Percentiles rank a stretch among this genome's conserved stretches.
Evolutionary conservation across 1,140 invertebrate species (phyloP).

Genomic region (Polypedilum vanderplanki): DNA sequence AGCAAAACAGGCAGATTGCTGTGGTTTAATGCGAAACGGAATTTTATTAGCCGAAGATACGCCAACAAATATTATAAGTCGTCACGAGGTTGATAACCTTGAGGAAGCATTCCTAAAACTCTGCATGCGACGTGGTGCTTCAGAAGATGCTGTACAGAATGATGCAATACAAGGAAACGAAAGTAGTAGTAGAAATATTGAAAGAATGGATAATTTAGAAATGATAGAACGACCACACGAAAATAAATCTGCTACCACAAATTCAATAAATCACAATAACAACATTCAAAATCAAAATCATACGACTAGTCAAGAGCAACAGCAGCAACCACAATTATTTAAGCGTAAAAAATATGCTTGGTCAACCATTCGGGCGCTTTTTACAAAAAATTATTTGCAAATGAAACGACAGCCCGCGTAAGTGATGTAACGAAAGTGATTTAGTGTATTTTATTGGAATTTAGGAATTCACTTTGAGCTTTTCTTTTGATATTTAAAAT

Average conservation of each 20-base stretch:
- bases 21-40: conserved; percentile 75
- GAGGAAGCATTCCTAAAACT: conserved; percentile 78
- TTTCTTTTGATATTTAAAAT: not conserved
- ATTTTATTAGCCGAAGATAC: conserved; percentile 70
- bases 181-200: not conserved
- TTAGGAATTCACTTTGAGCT: not conserved
- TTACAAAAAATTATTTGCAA: conserved; percentile 57
- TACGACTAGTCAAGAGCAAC: not conserved
- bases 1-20: conserved; percentile 58
- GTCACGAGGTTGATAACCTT: conserved; percentile 59
- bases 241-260: not conserved
- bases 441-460: not conserved
- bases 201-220: not conserved
- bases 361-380: conserved; percentile 36
- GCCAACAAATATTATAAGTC: conserved; percentile 58
- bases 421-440: conserved; percentile 34
- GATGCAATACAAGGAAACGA: not conserved
- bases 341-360: conserved; percentile 22
- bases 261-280: not conserved
- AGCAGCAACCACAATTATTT: not conserved
- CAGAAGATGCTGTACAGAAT: conserved; percentile 31
- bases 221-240: not conserved
- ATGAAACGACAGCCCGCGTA: conserved; percentile 60
- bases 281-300: too few relatives aligned
- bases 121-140: conserved; percentile 47